Evolutionary conservation across 2,888 invertebrate genomes (phyloP).

Genomic region (Idaea dimidiata): DNA sequence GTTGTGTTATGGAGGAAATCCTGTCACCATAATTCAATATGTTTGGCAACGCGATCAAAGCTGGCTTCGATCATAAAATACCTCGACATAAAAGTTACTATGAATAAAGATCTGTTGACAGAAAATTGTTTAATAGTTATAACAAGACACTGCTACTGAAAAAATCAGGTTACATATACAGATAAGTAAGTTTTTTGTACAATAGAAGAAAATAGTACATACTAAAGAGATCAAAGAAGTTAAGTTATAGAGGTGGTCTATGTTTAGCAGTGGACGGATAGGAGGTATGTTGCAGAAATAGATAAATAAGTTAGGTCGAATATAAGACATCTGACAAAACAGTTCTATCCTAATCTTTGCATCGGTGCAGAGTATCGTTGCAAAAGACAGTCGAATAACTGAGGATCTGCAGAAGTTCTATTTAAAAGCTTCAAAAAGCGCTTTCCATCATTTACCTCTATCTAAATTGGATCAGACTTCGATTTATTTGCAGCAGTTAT

Average conservation of each 20-base stretch:
- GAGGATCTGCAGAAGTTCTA: not conserved
- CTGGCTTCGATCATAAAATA: slow-evolving; percentile 22
- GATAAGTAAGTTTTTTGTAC: too few species aligned
- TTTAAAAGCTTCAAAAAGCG: not conserved
- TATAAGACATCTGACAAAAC: not conserved
- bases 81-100: slow-evolving; percentile 16
- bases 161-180: not conserved
- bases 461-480: not conserved
- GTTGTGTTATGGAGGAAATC: slow-evolving; percentile 42
- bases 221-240: too few species aligned
- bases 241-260: too few species aligned
- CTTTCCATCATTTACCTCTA: not conserved
- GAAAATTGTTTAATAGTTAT: not conserved
- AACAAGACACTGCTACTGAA: not conserved
- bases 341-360: not conserved
- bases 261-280: too few species aligned
- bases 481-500: not conserved
- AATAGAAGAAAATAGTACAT: too few species aligned
- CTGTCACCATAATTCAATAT: slow-evolving; percentile 34
- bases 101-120: slow-evolving; percentile 6
- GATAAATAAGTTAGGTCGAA: not conserved
- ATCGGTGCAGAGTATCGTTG: not conserved
- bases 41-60: slow-evolving; percentile 37
- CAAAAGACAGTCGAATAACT: not conserved
- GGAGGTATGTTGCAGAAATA: too few species aligned